These are phyloP conservation scores for Strongylocentrotus purpuratus DNA, from an alignment of 35 echinoderm and acorn worm species.

Conservation along the genomic window DNA sequence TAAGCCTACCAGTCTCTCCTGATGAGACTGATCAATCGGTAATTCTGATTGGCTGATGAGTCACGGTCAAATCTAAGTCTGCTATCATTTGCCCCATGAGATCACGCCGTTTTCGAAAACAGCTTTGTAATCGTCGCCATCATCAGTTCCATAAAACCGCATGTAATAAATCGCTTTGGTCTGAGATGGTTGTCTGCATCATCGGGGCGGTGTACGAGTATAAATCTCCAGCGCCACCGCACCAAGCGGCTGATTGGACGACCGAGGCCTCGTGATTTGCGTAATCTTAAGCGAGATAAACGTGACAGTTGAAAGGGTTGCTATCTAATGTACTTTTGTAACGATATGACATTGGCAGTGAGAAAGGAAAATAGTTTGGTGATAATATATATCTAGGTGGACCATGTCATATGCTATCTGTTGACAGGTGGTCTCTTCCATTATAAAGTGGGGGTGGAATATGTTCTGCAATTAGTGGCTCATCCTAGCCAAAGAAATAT, in stretches of 20 bases:
- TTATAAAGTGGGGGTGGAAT: not conserved
- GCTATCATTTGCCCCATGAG: not conserved
- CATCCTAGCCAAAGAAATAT: not conserved
- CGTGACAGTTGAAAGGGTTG: not conserved
- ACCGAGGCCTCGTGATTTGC: not conserved
- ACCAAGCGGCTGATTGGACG: not conserved
- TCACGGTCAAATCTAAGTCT: slow-evolving; percentile 42
- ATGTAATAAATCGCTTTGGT: slow-evolving; percentile 24
- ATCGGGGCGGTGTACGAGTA: not conserved
- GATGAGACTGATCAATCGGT: slow-evolving; percentile 15
- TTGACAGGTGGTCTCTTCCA: slow-evolving; percentile 48
- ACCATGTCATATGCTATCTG: not conserved
- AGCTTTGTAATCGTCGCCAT: not conserved
- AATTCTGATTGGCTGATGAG: slow-evolving; percentile 47
- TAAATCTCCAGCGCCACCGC: not conserved
- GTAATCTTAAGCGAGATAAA: slow-evolving; percentile 3
- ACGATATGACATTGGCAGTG: slow-evolving; percentile 15
- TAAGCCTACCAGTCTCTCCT: not conserved
- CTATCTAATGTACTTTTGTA: not conserved
- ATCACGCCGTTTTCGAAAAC: not conserved
- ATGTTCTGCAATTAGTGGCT: not conserved
- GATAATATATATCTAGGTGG: slow-evolving; percentile 12
- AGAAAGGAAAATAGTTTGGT: not conserved
- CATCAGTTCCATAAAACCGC: slow-evolving; percentile 40
- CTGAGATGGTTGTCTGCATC: not conserved